phyloP scores from a whole-genome alignment of 2,113 vertebrate species.

The Haliaeetus leucogaster region DNA sequence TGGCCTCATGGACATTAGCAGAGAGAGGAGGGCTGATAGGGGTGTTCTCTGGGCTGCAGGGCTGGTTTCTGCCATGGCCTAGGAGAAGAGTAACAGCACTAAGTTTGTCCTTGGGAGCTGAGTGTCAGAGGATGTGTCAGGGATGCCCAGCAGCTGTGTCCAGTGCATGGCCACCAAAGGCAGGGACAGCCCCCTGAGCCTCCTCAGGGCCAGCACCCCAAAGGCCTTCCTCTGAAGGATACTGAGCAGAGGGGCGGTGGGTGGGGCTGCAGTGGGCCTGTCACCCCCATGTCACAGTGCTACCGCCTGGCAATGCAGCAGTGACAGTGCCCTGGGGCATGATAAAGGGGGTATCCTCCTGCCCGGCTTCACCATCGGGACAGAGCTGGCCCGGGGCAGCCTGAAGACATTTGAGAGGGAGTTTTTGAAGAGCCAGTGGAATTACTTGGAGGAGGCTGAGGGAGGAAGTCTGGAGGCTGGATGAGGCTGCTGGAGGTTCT shows the following conservation, averaged over 20 bases:
- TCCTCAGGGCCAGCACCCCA: neutral
- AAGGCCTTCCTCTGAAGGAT: neutral
- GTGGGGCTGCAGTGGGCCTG: accelerated
- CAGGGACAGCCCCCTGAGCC: too few species aligned
- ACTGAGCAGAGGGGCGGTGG: neutral
- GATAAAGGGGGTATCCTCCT: neutral
- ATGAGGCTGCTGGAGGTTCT: neutral
- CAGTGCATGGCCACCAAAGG: neutral
- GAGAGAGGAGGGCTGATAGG: neutral
- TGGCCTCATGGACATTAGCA: neutral
- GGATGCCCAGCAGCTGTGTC: neutral
- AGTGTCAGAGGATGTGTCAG: neutral
- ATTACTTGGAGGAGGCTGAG: neutral
- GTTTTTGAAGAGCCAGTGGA: neutral
- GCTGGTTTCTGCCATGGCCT: neutral
- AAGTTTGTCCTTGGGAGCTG: neutral
- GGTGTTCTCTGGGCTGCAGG: neutral
- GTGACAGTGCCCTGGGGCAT: neutral
- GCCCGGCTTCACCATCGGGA: accelerated
- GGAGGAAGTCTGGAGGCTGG: neutral
- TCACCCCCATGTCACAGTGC: neutral
- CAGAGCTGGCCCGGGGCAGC: neutral
- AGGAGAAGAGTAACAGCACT: neutral
- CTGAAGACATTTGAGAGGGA: accelerated
- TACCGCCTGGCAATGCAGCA: too few species aligned